Evolutionary conservation across 2,113 vertebrate species (phyloP), one percentile per base, ranked within the genome.

Genomic region (Pteronura brasiliensis): DNA sequence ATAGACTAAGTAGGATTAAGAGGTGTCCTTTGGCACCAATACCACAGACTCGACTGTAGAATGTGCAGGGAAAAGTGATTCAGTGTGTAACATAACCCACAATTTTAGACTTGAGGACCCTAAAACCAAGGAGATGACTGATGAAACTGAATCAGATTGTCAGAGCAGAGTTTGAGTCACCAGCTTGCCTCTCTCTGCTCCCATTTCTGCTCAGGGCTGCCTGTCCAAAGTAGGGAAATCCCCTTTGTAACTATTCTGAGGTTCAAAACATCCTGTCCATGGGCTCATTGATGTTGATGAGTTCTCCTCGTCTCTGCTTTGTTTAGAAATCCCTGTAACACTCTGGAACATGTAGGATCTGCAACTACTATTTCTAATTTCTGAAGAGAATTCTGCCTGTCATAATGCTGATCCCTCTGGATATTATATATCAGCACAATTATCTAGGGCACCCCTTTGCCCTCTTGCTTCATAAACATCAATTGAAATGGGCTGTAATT

Each of bases 351-450:
- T 44, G 59, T 65, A 82, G 18, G 15, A 42, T 69, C 65, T 57
- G 74, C 39, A 86, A 67, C 14, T 36, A 52, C 27, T 72, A 86
- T 71, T 77, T 85, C 23, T 89, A 93, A 76, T 87, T 93, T 92
- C 87, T 63, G 1, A 42, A 83, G 92, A 61, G 47, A 95, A 95
- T 93, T 80, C 61, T 90, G 49, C 39, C 74, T 95, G n/a, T 92
- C 88, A 69, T 83, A 95, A 90, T 36, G 59, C 80, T 97, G 95
- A 80, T 84, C 49, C 86, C 86, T 42, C 55, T 0, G 2, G 69
- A 85, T 71, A 96, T 89, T 91, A n/a, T 85, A 96, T 98, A 98
- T 96, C 31, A 57, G 74, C 21, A 63, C 86, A 97, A 91, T 98
- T 97, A 97, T 94, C 61, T 13, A 81, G 90, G 71, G 77, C 72